Base-by-base conservation (phyloP, 2,113 vertebrate genomes). In the Craseonycteris thonglongyai region DNA sequence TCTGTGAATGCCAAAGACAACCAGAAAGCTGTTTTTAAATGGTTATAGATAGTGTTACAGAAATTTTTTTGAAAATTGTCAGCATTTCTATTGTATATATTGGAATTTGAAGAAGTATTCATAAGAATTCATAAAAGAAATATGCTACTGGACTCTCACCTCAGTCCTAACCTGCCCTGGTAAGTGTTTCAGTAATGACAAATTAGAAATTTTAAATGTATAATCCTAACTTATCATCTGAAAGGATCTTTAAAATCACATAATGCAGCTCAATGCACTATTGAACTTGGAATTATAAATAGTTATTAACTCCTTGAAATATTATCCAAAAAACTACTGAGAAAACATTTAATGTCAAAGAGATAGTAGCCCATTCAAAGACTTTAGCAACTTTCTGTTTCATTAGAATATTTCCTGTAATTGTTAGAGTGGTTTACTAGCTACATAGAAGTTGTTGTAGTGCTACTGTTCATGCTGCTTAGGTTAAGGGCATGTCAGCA, bases 131-230 rank as follows among this genome's bases (percentile, higher is more conserved):
- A 76, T 26, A 65, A 51, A 88, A 95, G 47, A 33, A 97, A 95
- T 45, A 93, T 91, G 75, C 16, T 85, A 66, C 40, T 96, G 49
- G 82, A 94, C 18, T 92, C 35, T 40, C 15, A 18, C 33, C 35
- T 97, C 49, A 87, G 38, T 35, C 61, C 28, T 90, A 88, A 22
- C 14, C 61, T 96, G 15, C 7, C 63, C 28, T 59, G 38, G 40
- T 72, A 47, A 47, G 35, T 87, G 10, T 51, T 97, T 97, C 94
- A 76, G 80, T 88, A 96, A 66, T 49, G 69, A 83, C 14, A 91
- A 49, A 82, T 88, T 6, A 47, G 81, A 95, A 79, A 88, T 24
- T 79, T 74, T 35, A 96, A 90, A 78, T 75, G 71, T 51, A 42
- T 47, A 92, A 74, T n/a, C 6, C 22, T 85, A 82, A 56, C 11